A percentile compares a stretch with the other conserved stretches of the same genome.
phyloP scores from a whole-genome alignment of 2,797 vertebrate genomes.

The Perdix hodgsoniae region DNA sequence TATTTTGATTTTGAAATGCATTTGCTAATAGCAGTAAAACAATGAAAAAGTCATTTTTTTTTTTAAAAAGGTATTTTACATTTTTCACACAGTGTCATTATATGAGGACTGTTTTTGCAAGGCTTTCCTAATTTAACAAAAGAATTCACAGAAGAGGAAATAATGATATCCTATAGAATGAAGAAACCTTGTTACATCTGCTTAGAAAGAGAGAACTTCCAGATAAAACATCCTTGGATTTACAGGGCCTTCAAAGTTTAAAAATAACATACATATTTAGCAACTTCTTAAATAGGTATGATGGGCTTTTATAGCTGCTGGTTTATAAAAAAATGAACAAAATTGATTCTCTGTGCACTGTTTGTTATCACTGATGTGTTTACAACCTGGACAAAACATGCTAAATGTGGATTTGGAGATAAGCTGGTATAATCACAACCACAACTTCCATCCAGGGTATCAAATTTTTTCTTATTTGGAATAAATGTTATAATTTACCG shows the following conservation, averaged over 20 bases:
- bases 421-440: background rate
- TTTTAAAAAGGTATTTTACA: background rate
- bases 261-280: constrained; percentile 6
- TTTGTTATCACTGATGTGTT: background rate
- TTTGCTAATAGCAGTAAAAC: constrained; percentile 59
- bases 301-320: background rate
- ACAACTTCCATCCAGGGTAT: background rate
- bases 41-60: constrained; percentile 37
- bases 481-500: background rate
- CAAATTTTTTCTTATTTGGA: background rate
- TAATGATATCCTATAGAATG: constrained; percentile 20
- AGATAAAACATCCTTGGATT: constrained; percentile 34
- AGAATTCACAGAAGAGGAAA: constrained; percentile 37
- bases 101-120: background rate
- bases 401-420: background rate
- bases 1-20: constrained; percentile 65
- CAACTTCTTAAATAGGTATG: constrained; percentile 17
- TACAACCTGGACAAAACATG: constrained; percentile 19
- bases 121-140: constrained; percentile 47
- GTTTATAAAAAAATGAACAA: constrained; percentile 13
- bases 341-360: background rate
- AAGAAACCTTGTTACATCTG: constrained; percentile 23
- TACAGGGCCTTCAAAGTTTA: background rate
- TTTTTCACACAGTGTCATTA: constrained; percentile 42
- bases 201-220: constrained; percentile 3